These are phyloP conservation scores for Poecilia velifera DNA, from an alignment of 2,797 vertebrate species.

Conservation along the genomic window DNA sequence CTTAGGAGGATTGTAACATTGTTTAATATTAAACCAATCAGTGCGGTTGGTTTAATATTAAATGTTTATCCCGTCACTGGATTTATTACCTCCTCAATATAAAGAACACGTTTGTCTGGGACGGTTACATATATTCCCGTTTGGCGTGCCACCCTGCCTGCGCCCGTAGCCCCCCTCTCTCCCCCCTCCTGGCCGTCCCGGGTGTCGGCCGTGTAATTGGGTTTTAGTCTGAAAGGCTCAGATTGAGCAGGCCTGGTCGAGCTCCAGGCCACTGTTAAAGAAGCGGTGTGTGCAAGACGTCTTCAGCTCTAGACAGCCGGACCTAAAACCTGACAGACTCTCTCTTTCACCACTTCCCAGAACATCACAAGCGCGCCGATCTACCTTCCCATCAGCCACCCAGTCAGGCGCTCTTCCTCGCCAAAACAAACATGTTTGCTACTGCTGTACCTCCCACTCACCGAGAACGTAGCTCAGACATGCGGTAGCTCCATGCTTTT, in stretches of 20 bases:
- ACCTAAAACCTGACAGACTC: constrained; percentile 71
- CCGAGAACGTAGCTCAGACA: constrained; percentile 6
- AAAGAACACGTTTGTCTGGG: constrained; percentile 22
- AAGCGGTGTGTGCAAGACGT: constrained; percentile 59
- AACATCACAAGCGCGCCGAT: constrained; percentile 63
- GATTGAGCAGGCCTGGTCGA: constrained; percentile 71
- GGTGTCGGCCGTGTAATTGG: constrained; percentile 46
- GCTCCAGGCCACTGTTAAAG: constrained; percentile 68
- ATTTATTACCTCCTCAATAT: constrained; percentile 29
- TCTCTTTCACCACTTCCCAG: constrained; percentile 80
- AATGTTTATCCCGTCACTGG: constrained; percentile 15
- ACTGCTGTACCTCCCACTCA: constrained; percentile 34
- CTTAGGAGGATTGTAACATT: constrained; percentile 19
- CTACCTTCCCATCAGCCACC: constrained; percentile 59
- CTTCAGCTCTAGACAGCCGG: constrained; percentile 42
- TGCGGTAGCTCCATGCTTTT: constrained; percentile 3
- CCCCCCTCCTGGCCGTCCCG: constrained; percentile 10
- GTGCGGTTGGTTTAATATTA: constrained; percentile 22
- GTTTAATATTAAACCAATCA: too few relatives aligned
- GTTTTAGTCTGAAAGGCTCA: constrained; percentile 69
- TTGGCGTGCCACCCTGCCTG: constrained; percentile 55
- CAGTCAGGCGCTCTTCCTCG: constrained; percentile 53
- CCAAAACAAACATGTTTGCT: constrained; percentile 51
- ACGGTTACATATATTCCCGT: constrained; percentile 44
- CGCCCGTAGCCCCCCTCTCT: constrained; percentile 12